Evolutionary conservation across 1,140 invertebrate species (phyloP).

Genomic region (Pseudomyrmex pallidus): DNA sequence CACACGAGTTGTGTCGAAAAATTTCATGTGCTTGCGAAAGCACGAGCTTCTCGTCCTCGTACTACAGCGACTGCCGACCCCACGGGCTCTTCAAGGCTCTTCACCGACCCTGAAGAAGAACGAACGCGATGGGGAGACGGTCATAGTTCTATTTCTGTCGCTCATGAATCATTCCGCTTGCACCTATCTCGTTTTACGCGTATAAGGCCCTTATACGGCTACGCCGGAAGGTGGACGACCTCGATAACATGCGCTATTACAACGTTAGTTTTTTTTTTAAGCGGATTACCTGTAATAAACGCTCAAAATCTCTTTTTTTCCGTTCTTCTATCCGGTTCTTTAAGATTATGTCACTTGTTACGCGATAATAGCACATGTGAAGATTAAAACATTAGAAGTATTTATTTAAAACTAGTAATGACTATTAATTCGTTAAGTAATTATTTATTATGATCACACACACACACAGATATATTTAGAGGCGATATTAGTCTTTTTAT

Average conservation of each 20-base stretch:
- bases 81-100: slow-evolving; percentile 73
- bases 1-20: not conserved
- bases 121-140: slow-evolving; percentile 76
- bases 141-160: slow-evolving; percentile 84
- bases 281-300: not conserved
- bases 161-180: slow-evolving; percentile 83
- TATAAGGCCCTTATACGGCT: slow-evolving; percentile 51
- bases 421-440: too few species aligned
- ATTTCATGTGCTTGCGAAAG: slow-evolving; percentile 51
- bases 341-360: not conserved
- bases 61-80: slow-evolving; percentile 74
- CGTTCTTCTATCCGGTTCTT: not conserved
- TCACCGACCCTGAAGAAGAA: slow-evolving; percentile 68
- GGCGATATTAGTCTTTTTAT: too few species aligned
- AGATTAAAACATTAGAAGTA: not conserved
- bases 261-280: slow-evolving; percentile 40
- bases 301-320: not conserved
- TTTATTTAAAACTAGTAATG: slow-evolving; percentile 6
- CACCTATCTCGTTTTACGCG: slow-evolving; percentile 77
- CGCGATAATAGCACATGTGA: not conserved
- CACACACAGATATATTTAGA: too few species aligned
- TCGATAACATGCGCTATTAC: slow-evolving; percentile 38
- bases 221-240: slow-evolving; percentile 49
- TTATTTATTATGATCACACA: too few species aligned
- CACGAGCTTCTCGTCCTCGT: slow-evolving; percentile 78